Base-by-base conservation (phyloP, 1,140 invertebrate species). In the Cotesia typhae region DNA sequence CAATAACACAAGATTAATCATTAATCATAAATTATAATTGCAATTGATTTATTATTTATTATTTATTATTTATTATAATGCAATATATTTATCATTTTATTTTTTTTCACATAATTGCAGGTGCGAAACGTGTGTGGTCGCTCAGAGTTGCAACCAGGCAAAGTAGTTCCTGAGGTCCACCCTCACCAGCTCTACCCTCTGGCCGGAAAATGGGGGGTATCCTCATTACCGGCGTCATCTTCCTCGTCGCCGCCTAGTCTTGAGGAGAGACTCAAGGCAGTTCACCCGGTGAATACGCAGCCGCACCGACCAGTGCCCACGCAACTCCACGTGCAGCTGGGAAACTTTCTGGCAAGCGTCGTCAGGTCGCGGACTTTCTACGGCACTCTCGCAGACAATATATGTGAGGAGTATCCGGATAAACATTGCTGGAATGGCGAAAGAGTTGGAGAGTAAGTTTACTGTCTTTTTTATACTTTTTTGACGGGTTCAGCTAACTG, bases 371-470 rank as follows among this genome's bases (percentile, higher is more conserved):
- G 90, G 73, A 90, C 91, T 63, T 92, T 94, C 78, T 94, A 93
- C 78, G 88, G 87, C 12, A 90, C 89, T 70, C 81, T 94, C 4
- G 91, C 92, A 1, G 92, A 93, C 79, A 87, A 88, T 51, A 84
- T 94, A 47, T 94, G 93, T 81, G 89, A 89, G 17, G 88, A 89
- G 5, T 85, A 87, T 70, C 83, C 83, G 17, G 81, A 86, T 73
- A 81, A 79, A 64, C 77, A 73, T 59, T 94, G 93, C 81, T 94
- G 93, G 93, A 94, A 93, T 79, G 93, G 92, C 51, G 89, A 92
- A 75, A 84, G 88, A 71, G 85, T 94, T 76, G 92, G 91, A 85
- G 92, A 93, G 93, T 94, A 78, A 92, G 92, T 92, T 77, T 76
- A 69, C 38, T 20, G 41, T 64, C 66, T 69, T 53, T 9, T 10